Base-by-base conservation (phyloP, 2,888 invertebrate genomes). In the Hymenopus coronatus region DNA sequence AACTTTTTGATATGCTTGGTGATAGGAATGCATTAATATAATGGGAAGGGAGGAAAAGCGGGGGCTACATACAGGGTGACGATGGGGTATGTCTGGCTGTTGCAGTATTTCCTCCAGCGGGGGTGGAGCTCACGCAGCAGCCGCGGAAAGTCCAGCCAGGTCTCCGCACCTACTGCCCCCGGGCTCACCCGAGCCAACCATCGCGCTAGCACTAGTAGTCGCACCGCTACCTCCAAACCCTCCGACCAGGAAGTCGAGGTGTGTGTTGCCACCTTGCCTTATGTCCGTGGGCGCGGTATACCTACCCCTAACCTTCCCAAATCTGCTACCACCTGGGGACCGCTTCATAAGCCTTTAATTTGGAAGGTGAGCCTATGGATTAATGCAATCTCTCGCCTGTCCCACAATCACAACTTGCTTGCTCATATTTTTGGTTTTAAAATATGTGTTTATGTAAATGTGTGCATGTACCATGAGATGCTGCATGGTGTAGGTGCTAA, bases 261-360 rank as follows among this genome's bases (percentile, higher is more conserved):
- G 90, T 90, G 91, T 90, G 91, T 90, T 86, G 93, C 93, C 91
- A 94, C 94, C 89, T 92, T 94, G 91, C 94, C 94, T 91, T 93
- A 93, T 92, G 93, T 93, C 92, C 93, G 93, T 91, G 94, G 93
- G 92, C 92, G 92, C 92, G 92, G 93, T 92, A 92, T 93, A 92
- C 92, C 93, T 92, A 94, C 94, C 93, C 93, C 94, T 92, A 94
- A 94, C 93, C 94, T 95, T 92, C 94, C 95, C 92, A 95, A 95
- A 94, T 95, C 95, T 92, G 94, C 94, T 92, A 95, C 95, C 92
- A 95, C 95, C 93, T 95, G 95, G 95, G 95, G 95, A 92, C 94
- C 94, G 92, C 94, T 95, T 93, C 94, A 95, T 93, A 95, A 95
- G 94, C 94, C 95, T 93, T 94, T 95, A 93, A 94, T 94, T 93